These are phyloP conservation scores for Poecilia latipinna DNA, from an alignment of 2,113 vertebrate species.

Conservation along the genomic window DNA sequence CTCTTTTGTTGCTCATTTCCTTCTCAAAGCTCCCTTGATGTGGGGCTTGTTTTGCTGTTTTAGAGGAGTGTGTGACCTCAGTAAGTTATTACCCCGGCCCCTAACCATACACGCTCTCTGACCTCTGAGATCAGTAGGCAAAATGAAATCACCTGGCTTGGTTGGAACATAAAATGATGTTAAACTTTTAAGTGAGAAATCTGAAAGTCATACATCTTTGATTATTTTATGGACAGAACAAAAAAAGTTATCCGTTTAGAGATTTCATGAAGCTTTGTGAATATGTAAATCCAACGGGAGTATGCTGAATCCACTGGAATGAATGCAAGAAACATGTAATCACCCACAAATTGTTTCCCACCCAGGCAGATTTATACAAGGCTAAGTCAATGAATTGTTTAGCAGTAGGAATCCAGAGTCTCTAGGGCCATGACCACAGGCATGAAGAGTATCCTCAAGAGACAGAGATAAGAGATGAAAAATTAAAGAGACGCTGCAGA, in stretches of 20 bases:
- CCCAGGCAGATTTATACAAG: constrained; percentile 59
- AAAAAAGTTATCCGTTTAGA: constrained; percentile 8
- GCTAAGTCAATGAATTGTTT: constrained; percentile 53
- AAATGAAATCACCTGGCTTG: constrained; percentile 27
- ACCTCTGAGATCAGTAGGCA: constrained; percentile 40
- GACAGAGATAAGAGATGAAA: constrained; percentile 35
- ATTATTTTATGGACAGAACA: not conserved
- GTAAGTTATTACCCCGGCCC: constrained; percentile 62
- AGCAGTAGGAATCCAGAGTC: constrained; percentile 57
- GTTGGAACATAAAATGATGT: constrained; percentile 9
- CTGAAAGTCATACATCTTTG: not conserved
- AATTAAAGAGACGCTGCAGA: constrained; percentile 26
- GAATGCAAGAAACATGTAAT: constrained; percentile 38
- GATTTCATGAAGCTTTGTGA: constrained; percentile 21
- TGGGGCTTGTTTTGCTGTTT: constrained; percentile 72
- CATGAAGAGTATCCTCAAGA: constrained; percentile 56
- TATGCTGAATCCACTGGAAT: constrained; percentile 41
- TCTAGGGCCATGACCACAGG: constrained; percentile 68
- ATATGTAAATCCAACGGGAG: constrained; percentile 34
- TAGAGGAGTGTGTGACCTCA: constrained; percentile 61
- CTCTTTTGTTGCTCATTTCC: constrained; percentile 77
- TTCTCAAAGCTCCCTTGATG: constrained; percentile 73
- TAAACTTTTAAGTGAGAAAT: constrained; percentile 13
- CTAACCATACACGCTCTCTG: constrained; percentile 41
- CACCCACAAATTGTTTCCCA: constrained; percentile 60